phyloP scores from a whole-genome alignment of 2,113 vertebrate species.

The Thermophis baileyi region DNA sequence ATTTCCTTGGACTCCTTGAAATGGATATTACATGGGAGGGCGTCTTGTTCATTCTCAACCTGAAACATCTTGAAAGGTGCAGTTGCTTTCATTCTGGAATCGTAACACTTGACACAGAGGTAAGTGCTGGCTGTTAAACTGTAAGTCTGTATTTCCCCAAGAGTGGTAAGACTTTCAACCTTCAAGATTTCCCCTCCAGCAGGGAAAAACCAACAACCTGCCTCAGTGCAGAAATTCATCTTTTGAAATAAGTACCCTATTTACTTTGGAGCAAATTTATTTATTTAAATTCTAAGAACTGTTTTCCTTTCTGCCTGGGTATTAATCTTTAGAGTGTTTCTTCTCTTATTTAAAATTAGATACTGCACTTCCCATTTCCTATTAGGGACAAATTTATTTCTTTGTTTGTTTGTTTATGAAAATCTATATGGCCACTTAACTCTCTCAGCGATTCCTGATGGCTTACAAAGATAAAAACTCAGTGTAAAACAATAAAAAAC shows the following conservation, averaged over 20 bases:
- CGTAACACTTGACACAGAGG: neutral
- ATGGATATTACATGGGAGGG: neutral
- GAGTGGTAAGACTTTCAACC: neutral
- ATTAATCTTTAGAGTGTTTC: neutral
- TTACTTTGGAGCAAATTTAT: neutral
- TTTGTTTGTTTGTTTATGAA: neutral
- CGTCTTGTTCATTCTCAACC: neutral
- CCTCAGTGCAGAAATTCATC: neutral
- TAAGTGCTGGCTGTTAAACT: neutral
- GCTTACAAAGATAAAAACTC: neutral
- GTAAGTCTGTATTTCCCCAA: neutral
- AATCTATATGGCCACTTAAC: neutral
- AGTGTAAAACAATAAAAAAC: neutral
- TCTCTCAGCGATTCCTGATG: neutral
- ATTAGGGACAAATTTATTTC: neutral
- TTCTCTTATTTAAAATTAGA: neutral
- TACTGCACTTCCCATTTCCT: neutral
- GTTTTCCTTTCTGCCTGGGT: neutral
- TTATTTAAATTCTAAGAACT: neutral
- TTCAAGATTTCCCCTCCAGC: neutral
- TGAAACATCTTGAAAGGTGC: neutral
- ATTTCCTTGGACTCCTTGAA: neutral
- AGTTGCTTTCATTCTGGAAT: neutral
- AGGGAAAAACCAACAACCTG: neutral
- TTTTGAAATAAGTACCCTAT: neutral